Evolutionary conservation across 2,113 vertebrate species (phyloP).

Genomic region (Cathartes aura): DNA sequence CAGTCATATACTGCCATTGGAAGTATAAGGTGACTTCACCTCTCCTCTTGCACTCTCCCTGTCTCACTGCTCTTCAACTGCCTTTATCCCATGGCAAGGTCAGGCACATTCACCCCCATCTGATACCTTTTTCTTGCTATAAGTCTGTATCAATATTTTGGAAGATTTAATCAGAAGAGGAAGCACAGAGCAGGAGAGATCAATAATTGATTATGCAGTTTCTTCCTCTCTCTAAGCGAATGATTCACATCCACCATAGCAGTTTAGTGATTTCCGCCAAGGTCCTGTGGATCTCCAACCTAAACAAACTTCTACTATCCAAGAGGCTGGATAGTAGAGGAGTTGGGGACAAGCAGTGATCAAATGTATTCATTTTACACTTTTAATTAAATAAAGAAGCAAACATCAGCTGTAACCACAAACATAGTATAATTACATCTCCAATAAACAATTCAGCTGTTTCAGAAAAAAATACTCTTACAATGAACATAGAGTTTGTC

Average conservation of each 20-base stretch:
- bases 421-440: not conserved
- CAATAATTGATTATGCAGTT: conserved; percentile 58
- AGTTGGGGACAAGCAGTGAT: not conserved
- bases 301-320: not conserved
- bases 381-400: not conserved
- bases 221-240: not conserved
- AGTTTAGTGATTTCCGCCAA: not conserved
- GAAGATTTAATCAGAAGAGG: conserved; percentile 52
- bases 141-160: conserved; percentile 10
- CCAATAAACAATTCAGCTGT: not conserved
- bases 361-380: not conserved
- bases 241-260: not conserved
- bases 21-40: not conserved
- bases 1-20: not conserved
- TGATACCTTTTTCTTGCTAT: not conserved
- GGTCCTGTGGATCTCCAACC: not conserved
- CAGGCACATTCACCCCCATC: not conserved
- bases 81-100: not conserved
- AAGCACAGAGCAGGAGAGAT: conserved; percentile 9
- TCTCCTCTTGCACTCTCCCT: not conserved
- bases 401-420: not conserved
- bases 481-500: not conserved
- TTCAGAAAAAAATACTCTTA: not conserved
- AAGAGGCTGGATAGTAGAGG: not conserved
- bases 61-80: not conserved